Evolutionary conservation across 2,888 invertebrate genomes (phyloP).

Genomic region (Hemithea aestivaria): DNA sequence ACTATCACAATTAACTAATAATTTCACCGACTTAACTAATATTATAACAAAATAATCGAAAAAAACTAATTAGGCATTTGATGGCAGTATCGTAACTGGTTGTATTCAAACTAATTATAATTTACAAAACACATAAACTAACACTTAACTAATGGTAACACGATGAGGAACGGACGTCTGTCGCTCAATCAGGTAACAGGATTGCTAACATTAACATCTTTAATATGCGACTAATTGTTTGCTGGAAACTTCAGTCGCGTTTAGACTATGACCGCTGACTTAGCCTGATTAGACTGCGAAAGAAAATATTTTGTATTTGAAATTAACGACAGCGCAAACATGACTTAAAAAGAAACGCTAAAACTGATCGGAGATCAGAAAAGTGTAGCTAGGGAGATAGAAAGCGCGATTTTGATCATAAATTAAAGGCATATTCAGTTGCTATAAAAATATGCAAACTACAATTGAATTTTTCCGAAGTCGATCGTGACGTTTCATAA

Average conservation of each 20-base stretch:
- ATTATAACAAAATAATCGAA: conserved; percentile 58
- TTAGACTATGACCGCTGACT: not conserved
- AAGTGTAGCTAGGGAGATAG: too few species aligned
- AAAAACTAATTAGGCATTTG: conserved; percentile 76
- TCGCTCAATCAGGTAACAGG: conserved; percentile 75
- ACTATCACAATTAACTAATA: conserved; percentile 75
- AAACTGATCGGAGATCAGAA: too few species aligned
- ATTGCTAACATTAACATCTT: conserved; percentile 36
- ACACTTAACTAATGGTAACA: conserved; percentile 77
- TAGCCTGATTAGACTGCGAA: too few species aligned
- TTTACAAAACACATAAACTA: conserved; percentile 67
- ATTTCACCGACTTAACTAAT: conserved; percentile 64
- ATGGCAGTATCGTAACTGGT: conserved; percentile 78
- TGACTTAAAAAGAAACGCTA: too few species aligned
- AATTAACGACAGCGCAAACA: too few species aligned
- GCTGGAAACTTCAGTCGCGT: conserved; percentile 7
- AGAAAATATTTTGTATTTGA: too few species aligned
- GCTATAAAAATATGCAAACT: conserved; percentile 12
- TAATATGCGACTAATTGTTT: conserved; percentile 7
- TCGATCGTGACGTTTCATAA: conserved; percentile 43
- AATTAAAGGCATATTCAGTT: too few species aligned
- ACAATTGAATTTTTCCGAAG: conserved; percentile 25
- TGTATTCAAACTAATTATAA: conserved; percentile 70
- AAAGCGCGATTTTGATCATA: too few species aligned
- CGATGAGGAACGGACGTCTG: conserved; percentile 72